phyloP scores from a whole-genome alignment of 2,113 vertebrate genomes.

The Nansenia antarctica region DNA sequence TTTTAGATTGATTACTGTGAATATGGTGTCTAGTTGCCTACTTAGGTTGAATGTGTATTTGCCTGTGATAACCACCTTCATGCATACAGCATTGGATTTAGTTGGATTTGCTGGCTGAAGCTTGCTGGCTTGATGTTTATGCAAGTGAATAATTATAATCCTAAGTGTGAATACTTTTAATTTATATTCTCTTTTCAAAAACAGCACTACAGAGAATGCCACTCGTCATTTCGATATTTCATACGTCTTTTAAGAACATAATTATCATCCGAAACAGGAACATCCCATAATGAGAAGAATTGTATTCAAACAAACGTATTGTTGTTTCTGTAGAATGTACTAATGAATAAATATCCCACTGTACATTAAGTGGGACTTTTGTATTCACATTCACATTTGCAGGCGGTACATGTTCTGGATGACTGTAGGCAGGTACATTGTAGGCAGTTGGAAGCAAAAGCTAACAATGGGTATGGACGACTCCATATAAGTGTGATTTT shows the following conservation, averaged over 20 bases:
- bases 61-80: slow-evolving; percentile 5
- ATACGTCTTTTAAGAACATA: too few relatives aligned
- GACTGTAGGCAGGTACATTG: too few relatives aligned
- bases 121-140: slow-evolving; percentile 22
- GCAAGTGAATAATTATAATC: slow-evolving; percentile 49
- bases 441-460: too few relatives aligned
- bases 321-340: slow-evolving; percentile 37
- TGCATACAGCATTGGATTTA: slow-evolving; percentile 2
- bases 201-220: slow-evolving; percentile 32
- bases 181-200: slow-evolving; percentile 44
- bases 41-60: not conserved
- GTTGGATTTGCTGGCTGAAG: slow-evolving; percentile 29
- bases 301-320: not conserved
- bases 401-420: too few relatives aligned
- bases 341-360: slow-evolving; percentile 6
- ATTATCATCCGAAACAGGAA: not conserved
- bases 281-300: slow-evolving; percentile 10
- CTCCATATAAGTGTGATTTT: too few relatives aligned
- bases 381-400: too few relatives aligned
- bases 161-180: slow-evolving; percentile 47
- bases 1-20: not conserved
- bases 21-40: not conserved
- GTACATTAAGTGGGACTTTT: not conserved
- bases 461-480: too few relatives aligned
- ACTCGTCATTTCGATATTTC: slow-evolving; percentile 43